Conservation (phyloP, 2,113 vertebrate genomes). For the Trematomus loennbergii region DNA sequence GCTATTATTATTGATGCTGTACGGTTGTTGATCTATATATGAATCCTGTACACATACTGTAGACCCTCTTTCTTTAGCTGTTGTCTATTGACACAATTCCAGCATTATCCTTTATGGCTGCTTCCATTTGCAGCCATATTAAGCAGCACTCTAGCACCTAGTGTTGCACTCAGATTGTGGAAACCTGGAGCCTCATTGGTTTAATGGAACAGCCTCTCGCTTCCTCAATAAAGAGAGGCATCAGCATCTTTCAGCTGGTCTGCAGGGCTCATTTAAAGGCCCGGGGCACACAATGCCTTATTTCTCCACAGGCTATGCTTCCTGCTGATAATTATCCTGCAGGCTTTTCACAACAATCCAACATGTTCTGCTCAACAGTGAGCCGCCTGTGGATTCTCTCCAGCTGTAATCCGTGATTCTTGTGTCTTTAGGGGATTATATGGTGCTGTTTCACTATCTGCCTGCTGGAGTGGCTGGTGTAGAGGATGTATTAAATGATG, state of each 20-base stretch:
- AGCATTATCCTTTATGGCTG: neutral
- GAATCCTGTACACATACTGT: neutral
- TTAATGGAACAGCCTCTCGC: constrained; percentile 55
- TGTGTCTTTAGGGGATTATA: constrained; percentile 62
- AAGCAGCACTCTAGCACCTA: constrained; percentile 2
- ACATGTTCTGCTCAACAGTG: constrained; percentile 58
- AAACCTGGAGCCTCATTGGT: constrained; percentile 37
- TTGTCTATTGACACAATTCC: neutral
- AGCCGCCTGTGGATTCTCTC: constrained; percentile 55
- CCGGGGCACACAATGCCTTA: constrained; percentile 51
- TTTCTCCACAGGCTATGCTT: constrained; percentile 58
- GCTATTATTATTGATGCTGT: neutral
- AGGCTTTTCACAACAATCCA: constrained; percentile 61
- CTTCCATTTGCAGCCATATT: constrained; percentile 19
- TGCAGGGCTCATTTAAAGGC: constrained; percentile 66
- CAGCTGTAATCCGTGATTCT: constrained; percentile 38
- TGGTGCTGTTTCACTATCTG: constrained; percentile 30
- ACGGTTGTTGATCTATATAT: neutral
- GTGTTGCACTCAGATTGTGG: constrained; percentile 37
- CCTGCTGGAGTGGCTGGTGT: constrained; percentile 28
- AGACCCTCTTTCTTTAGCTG: neutral
- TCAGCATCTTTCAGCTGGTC: constrained; percentile 71
- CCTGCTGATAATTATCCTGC: constrained; percentile 67
- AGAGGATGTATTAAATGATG: constrained; percentile 31
- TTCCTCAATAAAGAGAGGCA: constrained; percentile 57